phyloP scores from a whole-genome alignment of 35 echinoderm and acorn worm species.

The Diadema setosum region DNA sequence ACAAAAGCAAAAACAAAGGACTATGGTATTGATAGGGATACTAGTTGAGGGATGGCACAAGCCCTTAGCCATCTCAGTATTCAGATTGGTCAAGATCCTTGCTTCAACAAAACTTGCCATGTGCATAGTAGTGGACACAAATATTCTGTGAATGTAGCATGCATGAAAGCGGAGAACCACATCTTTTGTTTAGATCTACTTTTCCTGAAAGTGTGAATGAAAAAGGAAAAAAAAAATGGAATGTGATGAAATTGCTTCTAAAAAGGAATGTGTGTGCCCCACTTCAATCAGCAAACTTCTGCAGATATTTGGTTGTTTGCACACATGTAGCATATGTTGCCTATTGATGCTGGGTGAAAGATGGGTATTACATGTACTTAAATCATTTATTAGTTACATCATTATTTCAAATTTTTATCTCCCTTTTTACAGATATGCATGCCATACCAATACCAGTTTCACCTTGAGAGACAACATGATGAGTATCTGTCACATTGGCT shows the following conservation, averaged over 20 bases:
- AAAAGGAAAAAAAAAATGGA: not conserved
- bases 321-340: not conserved
- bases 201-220: not conserved
- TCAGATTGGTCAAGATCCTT: not conserved
- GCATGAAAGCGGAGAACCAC: not conserved
- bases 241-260: not conserved
- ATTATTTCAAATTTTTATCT: not conserved
- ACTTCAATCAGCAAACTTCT: not conserved
- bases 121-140: not conserved
- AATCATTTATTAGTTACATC: not conserved
- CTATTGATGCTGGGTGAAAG: not conserved
- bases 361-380: not conserved
- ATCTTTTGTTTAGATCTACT: not conserved
- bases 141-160: not conserved
- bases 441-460: not conserved
- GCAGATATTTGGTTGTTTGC: not conserved
- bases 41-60: not conserved
- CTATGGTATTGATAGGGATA: not conserved
- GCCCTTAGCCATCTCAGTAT: not conserved
- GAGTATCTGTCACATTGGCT: not conserved
- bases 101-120: not conserved
- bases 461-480: not conserved
- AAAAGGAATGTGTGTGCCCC: not conserved
- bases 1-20: not conserved
- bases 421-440: not conserved